Evolutionary conservation across 2,888 invertebrate species (phyloP).

Genomic region (Carcina quercana): DNA sequence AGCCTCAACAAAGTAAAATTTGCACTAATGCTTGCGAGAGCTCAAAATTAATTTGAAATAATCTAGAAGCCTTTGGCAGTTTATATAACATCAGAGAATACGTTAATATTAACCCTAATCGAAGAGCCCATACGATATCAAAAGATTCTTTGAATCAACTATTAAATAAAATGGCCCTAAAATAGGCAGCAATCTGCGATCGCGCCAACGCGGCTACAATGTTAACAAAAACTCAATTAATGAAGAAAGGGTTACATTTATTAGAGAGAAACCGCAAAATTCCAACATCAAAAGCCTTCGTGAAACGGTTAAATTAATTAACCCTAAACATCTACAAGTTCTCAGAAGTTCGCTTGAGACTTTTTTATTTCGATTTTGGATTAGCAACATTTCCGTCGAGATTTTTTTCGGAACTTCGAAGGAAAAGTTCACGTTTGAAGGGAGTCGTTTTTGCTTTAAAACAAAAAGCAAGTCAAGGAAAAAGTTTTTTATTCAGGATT

Average conservation of each 20-base stretch:
- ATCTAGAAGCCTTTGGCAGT: no score
- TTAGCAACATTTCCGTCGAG: conserved; percentile 16
- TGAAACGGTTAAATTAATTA: conserved; percentile 27
- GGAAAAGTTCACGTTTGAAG: conserved; percentile 2
- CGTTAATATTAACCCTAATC: background rate
- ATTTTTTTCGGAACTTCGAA: background rate
- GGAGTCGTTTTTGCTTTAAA: conserved; percentile 4
- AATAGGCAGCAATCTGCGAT: conserved; percentile 18
- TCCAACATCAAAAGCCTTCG: conserved; percentile 30
- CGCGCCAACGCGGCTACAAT: conserved; percentile 20
- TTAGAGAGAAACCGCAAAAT: conserved; percentile 33
- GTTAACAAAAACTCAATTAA: conserved; percentile 46
- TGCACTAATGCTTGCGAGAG: no score
- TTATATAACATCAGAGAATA: background rate
- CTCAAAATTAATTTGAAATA: no score
- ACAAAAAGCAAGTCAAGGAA: conserved; percentile 18
- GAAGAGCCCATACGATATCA: conserved; percentile 17
- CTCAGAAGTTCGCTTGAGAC: no score
- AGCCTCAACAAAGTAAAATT: no score
- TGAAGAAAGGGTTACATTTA: conserved; percentile 39
- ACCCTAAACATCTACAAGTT: no score
- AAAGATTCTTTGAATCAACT: conserved; percentile 17
- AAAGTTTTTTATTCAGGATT: no score
- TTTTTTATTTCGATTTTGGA: conserved; percentile 17
- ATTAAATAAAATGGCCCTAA: conserved; percentile 29